These are phyloP conservation scores for Agrenia bidenticulata DNA, from an alignment of 2,888 invertebrate species.

Conservation along the genomic window DNA sequence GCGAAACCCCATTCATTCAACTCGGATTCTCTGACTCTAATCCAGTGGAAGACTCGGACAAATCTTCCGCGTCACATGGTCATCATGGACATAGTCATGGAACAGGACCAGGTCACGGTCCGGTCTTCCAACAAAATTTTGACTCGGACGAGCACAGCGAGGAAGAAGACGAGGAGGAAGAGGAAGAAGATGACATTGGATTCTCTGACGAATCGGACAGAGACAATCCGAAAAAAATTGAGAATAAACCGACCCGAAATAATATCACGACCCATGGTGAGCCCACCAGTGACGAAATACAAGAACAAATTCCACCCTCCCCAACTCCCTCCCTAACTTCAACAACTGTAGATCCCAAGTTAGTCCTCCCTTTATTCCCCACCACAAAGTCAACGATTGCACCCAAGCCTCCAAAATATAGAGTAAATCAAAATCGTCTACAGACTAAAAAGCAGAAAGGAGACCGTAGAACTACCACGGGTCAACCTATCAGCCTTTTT, in stretches of 20 bases:
- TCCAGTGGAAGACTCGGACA: background rate
- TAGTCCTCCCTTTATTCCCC: background rate
- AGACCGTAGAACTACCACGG: constrained; percentile 4
- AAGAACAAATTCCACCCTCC: background rate
- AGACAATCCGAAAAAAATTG: background rate
- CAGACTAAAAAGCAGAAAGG: background rate
- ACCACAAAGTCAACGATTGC: constrained; percentile 2
- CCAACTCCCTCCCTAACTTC: background rate
- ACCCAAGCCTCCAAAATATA: constrained; percentile 22
- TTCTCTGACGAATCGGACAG: constrained; percentile 23
- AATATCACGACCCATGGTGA: background rate
- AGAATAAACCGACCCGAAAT: constrained; percentile 1
- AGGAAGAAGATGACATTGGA: constrained; percentile 18
- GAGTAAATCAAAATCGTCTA: constrained; percentile 6
- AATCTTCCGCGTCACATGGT: background rate
- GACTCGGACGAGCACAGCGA: constrained; percentile 15
- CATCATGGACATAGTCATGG: background rate
- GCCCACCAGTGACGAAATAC: background rate
- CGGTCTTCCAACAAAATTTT: background rate
- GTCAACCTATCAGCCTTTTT: constrained; percentile 24
- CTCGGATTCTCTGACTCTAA: background rate
- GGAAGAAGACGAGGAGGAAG: constrained; percentile 29
- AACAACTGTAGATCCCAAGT: background rate
- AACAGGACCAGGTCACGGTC: background rate
- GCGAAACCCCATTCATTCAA: constrained; percentile 5